These are phyloP conservation scores for Bostrychus sinensis DNA, from an alignment of 2,113 vertebrate species.

Conservation along the genomic window DNA sequence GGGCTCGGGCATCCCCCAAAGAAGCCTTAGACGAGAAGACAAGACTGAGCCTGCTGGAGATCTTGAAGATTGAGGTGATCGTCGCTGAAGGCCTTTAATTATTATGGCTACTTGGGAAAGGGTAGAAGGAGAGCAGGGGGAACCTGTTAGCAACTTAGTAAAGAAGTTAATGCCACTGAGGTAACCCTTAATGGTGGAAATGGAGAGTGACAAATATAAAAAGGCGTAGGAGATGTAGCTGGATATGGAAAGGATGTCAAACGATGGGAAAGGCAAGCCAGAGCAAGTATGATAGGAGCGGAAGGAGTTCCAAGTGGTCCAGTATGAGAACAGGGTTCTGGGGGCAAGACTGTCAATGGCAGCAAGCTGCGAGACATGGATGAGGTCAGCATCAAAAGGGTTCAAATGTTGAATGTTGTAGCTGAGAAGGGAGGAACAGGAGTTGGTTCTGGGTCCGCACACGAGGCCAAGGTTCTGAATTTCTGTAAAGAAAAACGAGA, in stretches of 20 bases:
- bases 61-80: too few species aligned
- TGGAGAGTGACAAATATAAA: too few species aligned
- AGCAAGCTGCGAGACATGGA: background rate
- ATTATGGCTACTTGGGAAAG: too few species aligned
- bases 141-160: too few species aligned
- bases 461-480: background rate
- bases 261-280: background rate
- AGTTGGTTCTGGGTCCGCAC: background rate
- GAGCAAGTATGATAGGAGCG: background rate
- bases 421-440: background rate
- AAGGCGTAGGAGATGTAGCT: too few species aligned
- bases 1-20: too few species aligned
- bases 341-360: background rate
- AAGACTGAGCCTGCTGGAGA: too few species aligned
- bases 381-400: background rate
- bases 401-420: background rate
- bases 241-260: background rate
- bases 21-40: too few species aligned
- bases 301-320: background rate
- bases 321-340: background rate
- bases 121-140: too few species aligned
- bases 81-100: background rate
- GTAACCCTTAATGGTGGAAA: too few species aligned
- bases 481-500: background rate
- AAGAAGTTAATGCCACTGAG: too few species aligned